phyloP scores from a whole-genome alignment of 2,113 vertebrate genomes.

The Corythaeola cristata region DNA sequence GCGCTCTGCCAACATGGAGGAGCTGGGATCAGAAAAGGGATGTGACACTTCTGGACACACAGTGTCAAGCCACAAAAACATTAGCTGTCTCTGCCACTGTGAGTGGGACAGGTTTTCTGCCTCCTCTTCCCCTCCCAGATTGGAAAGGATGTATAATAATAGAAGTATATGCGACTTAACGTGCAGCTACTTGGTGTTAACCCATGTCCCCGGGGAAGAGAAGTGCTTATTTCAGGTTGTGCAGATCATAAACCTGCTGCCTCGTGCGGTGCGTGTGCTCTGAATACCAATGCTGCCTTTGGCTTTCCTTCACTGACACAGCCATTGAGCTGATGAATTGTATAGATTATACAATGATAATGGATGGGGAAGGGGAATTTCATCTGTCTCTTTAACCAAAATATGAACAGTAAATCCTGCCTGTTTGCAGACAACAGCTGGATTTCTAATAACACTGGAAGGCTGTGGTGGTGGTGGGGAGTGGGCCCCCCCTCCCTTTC shows the following conservation, averaged over 20 bases:
- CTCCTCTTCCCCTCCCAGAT: not conserved
- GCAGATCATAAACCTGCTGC: slow-evolving; percentile 50
- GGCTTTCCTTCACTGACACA: not conserved
- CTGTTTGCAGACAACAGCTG: slow-evolving; percentile 25
- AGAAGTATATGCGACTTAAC: not conserved
- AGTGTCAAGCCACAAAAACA: not conserved
- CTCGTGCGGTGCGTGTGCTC: not conserved
- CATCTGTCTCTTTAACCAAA: slow-evolving; percentile 25
- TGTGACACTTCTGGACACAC: not conserved
- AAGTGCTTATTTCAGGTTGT: slow-evolving; percentile 26
- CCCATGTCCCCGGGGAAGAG: not conserved
- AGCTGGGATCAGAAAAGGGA: not conserved
- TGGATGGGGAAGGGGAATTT: slow-evolving; percentile 31
- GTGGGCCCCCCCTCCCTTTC: not conserved
- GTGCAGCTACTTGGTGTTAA: not conserved
- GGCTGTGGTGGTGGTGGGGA: not conserved
- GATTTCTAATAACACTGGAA: not conserved
- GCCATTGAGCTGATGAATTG: slow-evolving; percentile 44
- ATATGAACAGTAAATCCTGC: slow-evolving; percentile 16
- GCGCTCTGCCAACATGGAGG: not conserved
- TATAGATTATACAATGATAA: slow-evolving; percentile 7
- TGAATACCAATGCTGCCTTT: slow-evolving; percentile 11
- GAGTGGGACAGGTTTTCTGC: not conserved
- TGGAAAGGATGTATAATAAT: not conserved
- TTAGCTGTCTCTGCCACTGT: not conserved